These are phyloP conservation scores for Coranthus polyacanthus DNA, from an alignment of 2,797 vertebrate genomes.

Conservation along the genomic window DNA sequence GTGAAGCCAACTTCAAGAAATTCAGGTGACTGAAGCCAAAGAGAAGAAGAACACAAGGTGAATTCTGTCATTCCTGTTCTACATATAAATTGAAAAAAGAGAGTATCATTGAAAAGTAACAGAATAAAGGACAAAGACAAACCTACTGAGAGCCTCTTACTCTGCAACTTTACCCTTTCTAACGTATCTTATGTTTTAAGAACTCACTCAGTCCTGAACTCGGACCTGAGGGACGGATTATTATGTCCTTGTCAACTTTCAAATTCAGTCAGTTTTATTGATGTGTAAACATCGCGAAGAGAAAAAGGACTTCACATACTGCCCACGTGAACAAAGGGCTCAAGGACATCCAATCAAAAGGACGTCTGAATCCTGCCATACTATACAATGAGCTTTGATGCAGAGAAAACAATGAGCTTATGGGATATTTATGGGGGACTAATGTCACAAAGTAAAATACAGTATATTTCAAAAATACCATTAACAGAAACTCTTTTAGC, in stretches of 20 bases:
- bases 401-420: constrained; percentile 75
- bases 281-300: constrained; percentile 83
- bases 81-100: constrained; percentile 39
- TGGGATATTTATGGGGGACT: too few species aligned
- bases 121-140: constrained; percentile 65
- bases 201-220: constrained; percentile 66
- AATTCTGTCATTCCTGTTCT: constrained; percentile 59
- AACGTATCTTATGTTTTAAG: constrained; percentile 63
- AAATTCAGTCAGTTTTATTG: constrained; percentile 80
- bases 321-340: constrained; percentile 78
- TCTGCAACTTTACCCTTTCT: constrained; percentile 64
- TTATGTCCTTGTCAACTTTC: constrained; percentile 83
- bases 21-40: constrained; percentile 44
- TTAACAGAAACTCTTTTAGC: too few species aligned
- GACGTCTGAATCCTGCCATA: constrained; percentile 67
- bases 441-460: too few species aligned
- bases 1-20: constrained; percentile 43
- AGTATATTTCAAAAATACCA: too few species aligned
- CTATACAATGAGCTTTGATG: constrained; percentile 67
- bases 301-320: constrained; percentile 77
- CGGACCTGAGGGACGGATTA: constrained; percentile 77
- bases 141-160: constrained; percentile 65
- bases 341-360: constrained; percentile 80
- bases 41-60: constrained; percentile 47
- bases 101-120: constrained; percentile 59